Conservation (phyloP, 2,888 invertebrate species). For the Branchellion lobata region DNA sequence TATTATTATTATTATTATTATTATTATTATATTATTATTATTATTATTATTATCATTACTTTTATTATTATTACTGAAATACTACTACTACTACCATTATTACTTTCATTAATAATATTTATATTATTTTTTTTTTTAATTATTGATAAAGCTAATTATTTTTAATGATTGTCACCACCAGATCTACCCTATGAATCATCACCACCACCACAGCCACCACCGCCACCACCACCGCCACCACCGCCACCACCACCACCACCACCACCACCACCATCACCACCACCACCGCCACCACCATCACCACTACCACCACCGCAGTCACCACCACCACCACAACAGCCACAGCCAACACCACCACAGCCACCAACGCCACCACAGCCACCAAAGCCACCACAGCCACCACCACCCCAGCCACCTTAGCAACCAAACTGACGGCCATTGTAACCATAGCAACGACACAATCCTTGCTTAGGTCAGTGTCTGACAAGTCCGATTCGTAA, state of each 20-base stretch:
- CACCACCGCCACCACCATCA: not conserved
- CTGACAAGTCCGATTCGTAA: constrained; percentile 75
- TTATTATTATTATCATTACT: too few species aligned
- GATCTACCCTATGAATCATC: too few species aligned
- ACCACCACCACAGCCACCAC: too few species aligned
- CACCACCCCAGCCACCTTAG: constrained; percentile 10
- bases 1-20: too few species aligned
- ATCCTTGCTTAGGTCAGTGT: constrained; percentile 70
- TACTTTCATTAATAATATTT: too few species aligned
- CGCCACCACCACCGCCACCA: not conserved
- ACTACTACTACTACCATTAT: too few species aligned
- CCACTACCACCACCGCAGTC: not conserved
- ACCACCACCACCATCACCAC: not conserved
- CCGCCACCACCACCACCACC: not conserved
- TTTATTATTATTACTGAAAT: too few species aligned
- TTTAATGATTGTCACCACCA: too few species aligned
- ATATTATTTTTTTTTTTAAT: too few species aligned
- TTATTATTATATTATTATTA: too few species aligned
- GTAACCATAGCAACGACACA: constrained; percentile 72
- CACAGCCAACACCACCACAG: not conserved
- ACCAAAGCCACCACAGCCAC: not conserved
- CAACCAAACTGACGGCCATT: constrained; percentile 63
- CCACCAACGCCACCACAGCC: not conserved
- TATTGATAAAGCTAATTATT: too few species aligned
- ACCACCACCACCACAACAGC: not conserved